These are phyloP conservation scores for Drosophila lutescens DNA, from an alignment of 2,888 invertebrate species.

Conservation along the genomic window DNA sequence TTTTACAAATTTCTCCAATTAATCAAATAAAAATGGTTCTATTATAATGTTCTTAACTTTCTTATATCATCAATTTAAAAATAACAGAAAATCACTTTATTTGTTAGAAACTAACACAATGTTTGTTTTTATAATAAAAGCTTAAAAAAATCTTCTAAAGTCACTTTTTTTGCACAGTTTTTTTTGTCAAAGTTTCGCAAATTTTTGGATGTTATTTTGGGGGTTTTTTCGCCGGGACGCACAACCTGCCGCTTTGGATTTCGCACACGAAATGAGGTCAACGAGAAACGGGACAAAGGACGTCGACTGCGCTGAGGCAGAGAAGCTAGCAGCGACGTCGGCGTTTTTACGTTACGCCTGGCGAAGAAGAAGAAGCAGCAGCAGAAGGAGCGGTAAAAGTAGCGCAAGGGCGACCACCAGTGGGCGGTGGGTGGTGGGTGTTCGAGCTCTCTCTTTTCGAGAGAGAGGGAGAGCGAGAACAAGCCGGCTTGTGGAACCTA, in stretches of 20 bases:
- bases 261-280: constrained; percentile 83
- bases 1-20: no score
- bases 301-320: constrained; percentile 18
- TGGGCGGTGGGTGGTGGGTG: constrained; percentile 66
- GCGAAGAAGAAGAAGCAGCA: constrained; percentile 28
- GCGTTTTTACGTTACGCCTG: constrained; percentile 53
- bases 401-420: constrained; percentile 74
- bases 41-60: no score
- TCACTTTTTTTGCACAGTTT: not conserved
- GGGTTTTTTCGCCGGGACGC: constrained; percentile 53
- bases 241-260: constrained; percentile 81
- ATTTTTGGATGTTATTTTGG: constrained; percentile 20
- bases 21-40: no score
- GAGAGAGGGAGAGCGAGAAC: constrained; percentile 29
- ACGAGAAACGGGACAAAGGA: constrained; percentile 70
- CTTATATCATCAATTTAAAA: no score
- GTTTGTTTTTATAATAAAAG: no score
- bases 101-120: not conserved
- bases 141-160: not conserved
- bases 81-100: not conserved
- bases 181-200: constrained; percentile 16
- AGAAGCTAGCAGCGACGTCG: constrained; percentile 24
- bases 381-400: constrained; percentile 57
- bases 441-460: not conserved
- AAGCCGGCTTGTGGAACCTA: constrained; percentile 38